A percentile compares a stretch with the other conserved stretches of the same genome.
phyloP scores from a whole-genome alignment of 1,140 invertebrate genomes.

The Saccostrea echinata region DNA sequence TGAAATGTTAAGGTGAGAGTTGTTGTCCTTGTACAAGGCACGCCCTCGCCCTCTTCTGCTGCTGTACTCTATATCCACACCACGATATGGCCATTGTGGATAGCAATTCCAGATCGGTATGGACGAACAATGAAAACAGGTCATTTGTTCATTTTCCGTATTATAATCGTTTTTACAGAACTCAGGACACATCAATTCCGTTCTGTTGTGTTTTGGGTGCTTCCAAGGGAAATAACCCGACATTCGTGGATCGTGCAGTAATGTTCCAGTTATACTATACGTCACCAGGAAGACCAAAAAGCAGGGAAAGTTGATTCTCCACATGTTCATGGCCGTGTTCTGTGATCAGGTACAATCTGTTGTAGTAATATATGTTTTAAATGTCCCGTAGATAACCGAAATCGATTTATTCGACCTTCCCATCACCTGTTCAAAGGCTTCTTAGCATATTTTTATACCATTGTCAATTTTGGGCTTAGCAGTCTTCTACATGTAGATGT shows the following conservation, averaged over 20 bases:
- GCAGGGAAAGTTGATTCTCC: background rate
- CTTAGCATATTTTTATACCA: too few relatives aligned
- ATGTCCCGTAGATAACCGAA: background rate
- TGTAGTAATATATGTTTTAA: too few relatives aligned
- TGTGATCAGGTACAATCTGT: too few relatives aligned
- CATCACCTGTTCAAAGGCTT: too few relatives aligned
- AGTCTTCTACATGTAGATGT: too few relatives aligned
- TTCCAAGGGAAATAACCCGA: background rate
- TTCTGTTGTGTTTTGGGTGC: background rate
- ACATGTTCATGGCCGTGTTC: background rate
- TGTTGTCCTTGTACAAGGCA: background rate
- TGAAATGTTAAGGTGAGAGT: background rate
- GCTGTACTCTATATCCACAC: conserved; percentile 3
- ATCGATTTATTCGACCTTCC: too few relatives aligned
- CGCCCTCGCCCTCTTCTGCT: background rate
- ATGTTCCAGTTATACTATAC: background rate
- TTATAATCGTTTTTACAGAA: background rate
- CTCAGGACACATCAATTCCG: background rate
- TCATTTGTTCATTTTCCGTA: background rate
- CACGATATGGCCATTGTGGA: background rate
- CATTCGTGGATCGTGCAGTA: background rate
- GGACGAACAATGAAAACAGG: background rate
- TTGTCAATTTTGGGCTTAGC: too few relatives aligned
- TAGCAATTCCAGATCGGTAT: background rate
- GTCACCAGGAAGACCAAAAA: background rate